phyloP scores from a whole-genome alignment of 2,888 invertebrate species.

The Fabriciana adippe region DNA sequence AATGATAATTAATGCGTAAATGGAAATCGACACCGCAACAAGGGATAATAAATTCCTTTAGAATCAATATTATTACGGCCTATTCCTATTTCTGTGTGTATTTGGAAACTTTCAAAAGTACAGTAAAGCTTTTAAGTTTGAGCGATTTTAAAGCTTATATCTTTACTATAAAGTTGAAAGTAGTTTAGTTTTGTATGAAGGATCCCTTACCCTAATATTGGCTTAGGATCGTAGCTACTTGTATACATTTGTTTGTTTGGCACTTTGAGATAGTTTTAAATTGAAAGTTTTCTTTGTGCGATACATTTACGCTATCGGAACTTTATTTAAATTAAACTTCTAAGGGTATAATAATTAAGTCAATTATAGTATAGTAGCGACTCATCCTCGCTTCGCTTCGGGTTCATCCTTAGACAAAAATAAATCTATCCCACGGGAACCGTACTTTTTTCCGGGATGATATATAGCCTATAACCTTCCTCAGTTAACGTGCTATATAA shows the following conservation, averaged over 20 bases:
- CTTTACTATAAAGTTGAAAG: slow-evolving; percentile 23
- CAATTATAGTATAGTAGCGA: too few relatives aligned
- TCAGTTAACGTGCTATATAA: too few relatives aligned
- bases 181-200: slow-evolving; percentile 20
- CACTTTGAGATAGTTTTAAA: slow-evolving; percentile 20
- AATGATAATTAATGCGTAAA: not conserved
- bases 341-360: too few relatives aligned
- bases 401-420: too few relatives aligned
- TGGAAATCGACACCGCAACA: slow-evolving; percentile 32
- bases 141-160: slow-evolving; percentile 22
- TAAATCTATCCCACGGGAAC: too few relatives aligned
- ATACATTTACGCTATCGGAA: not conserved
- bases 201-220: slow-evolving; percentile 37
- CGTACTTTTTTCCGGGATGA: too few relatives aligned
- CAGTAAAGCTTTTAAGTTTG: slow-evolving; percentile 27
- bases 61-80: slow-evolving; percentile 42
- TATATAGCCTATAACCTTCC: too few relatives aligned
- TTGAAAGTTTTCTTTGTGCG: slow-evolving; percentile 21
- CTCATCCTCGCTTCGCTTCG: too few relatives aligned
- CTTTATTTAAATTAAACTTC: too few relatives aligned
- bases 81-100: slow-evolving; percentile 31
- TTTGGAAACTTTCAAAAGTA: slow-evolving; percentile 38
- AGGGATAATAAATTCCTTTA: slow-evolving; percentile 37
- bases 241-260: slow-evolving; percentile 37
- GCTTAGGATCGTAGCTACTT: slow-evolving; percentile 38